Conservation (phyloP, 2,797 vertebrate species). For the Odontamblyopus lacepedii region DNA sequence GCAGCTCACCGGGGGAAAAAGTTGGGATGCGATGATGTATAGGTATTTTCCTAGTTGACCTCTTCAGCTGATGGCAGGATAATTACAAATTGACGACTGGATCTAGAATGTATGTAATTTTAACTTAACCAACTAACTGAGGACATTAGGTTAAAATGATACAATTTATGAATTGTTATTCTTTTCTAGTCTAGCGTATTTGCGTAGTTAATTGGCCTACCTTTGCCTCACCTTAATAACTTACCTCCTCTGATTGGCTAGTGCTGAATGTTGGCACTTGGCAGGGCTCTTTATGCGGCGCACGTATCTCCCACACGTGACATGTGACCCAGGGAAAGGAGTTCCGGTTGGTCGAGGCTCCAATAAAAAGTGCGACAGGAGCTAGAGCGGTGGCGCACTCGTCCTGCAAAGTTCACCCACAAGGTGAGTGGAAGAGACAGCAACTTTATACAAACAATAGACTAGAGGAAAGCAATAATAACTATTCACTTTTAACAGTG, state of each 20-base stretch:
- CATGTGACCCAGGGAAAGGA: conserved; percentile 62
- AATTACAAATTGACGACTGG: too few relatives aligned
- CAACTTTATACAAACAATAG: not conserved
- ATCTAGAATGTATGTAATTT: not conserved
- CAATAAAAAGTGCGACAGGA: conserved; percentile 57
- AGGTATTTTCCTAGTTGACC: too few relatives aligned
- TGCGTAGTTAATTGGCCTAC: not conserved
- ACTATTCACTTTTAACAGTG: not conserved
- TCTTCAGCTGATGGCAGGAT: too few relatives aligned
- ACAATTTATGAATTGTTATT: not conserved
- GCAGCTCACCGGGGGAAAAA: too few relatives aligned
- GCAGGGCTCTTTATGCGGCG: conserved; percentile 32
- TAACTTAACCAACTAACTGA: not conserved
- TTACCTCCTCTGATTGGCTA: not conserved
- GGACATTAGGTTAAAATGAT: not conserved
- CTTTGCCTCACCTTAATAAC: not conserved
- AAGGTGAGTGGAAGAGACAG: conserved; percentile 65
- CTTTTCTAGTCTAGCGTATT: not conserved
- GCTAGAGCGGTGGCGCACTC: conserved; percentile 30
- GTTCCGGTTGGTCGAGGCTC: conserved; percentile 62
- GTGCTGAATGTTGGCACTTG: not conserved
- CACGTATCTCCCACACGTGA: conserved; percentile 16
- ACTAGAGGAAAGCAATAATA: not conserved
- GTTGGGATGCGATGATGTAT: not conserved
- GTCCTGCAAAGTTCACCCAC: conserved; percentile 65